Conservation (phyloP, 2,113 vertebrate genomes). For the Eulemur rufifrons region DNA sequence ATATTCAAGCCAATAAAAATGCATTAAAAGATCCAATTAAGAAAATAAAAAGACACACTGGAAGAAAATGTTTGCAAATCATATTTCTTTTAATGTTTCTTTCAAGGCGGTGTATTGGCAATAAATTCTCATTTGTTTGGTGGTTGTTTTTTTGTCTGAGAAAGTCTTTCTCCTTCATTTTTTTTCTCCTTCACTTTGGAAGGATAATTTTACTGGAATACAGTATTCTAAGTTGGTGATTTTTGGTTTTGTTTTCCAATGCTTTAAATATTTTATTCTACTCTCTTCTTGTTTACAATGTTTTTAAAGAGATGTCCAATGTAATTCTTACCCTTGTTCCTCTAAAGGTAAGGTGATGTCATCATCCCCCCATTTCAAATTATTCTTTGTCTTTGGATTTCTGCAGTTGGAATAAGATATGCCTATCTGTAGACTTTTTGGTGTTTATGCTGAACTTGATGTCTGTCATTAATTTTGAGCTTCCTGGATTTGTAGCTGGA, state of each 20-base stretch:
- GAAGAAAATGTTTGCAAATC: slow-evolving; percentile 7
- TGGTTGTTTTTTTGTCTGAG: not conserved
- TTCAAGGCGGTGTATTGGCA: not conserved
- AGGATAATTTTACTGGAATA: not conserved
- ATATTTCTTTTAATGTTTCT: not conserved
- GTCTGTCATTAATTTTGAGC: not conserved
- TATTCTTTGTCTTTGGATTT: not conserved
- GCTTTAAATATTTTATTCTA: not conserved
- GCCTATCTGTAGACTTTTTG: not conserved
- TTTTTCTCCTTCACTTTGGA: not conserved
- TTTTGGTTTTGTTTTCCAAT: not conserved
- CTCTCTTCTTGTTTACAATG: not conserved
- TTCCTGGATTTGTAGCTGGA: not conserved
- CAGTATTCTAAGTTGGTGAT: not conserved
- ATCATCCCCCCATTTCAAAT: not conserved
- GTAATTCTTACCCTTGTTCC: not conserved
- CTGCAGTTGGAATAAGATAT: not conserved
- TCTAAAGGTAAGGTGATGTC: not conserved
- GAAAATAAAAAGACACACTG: not conserved
- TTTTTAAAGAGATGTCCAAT: not conserved
- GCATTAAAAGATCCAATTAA: not conserved
- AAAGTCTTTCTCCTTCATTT: not conserved
- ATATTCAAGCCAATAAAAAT: slow-evolving; percentile 39
- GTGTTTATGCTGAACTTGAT: not conserved
- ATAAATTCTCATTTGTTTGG: not conserved